Evolutionary conservation across 2,888 invertebrate genomes (phyloP), one percentile per base, ranked within the genome.

Genomic region (Ectemnius lituratus): DNA sequence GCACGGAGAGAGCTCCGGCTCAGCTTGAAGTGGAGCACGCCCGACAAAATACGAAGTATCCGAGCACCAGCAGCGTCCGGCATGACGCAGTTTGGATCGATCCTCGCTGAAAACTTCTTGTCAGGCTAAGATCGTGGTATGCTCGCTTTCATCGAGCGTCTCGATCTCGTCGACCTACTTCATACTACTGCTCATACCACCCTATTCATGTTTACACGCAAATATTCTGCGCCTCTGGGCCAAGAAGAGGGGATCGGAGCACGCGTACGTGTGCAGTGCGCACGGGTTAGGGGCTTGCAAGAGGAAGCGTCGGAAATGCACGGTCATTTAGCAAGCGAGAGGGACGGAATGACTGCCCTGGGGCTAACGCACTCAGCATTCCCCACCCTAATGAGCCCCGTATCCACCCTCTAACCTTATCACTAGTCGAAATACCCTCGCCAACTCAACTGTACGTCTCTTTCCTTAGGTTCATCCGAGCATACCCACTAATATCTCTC

Each of bases 341-440:
- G 80, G 80, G 74, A 75, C 67, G 84, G 79, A 80, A 83, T 81
- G 83, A 83, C 82, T 84, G 71, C 83, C 81, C 81, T 79, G 78
- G 75, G 84, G 85, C 84, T 88, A 89, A 88, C 85, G 87, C 87
- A 89, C 89, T 89, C 88, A 88, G 88, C 89, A 88, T 89, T 89
- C 89, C 23, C 86, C 80, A 77, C 85, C 88, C 88, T 88, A 89
- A 89, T 88, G 89, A 88, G 89, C 87, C 86, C 81, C 79, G 80
- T 84, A 86, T 85, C 79, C 83, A 68, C 72, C 76, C 74, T 64
- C 81, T 63, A 81, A 62, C 73, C 78, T 78, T 70, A 70, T 70
- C 81, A 59, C 71, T 68, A 76, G 70, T 70, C 56, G 72, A 58
- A 56, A 47, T 70, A 16, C 68, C 70, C 72, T 47, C 62, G 52